phyloP scores from a whole-genome alignment of 2,113 vertebrate genomes.

The Typhlomys cinereus region DNA sequence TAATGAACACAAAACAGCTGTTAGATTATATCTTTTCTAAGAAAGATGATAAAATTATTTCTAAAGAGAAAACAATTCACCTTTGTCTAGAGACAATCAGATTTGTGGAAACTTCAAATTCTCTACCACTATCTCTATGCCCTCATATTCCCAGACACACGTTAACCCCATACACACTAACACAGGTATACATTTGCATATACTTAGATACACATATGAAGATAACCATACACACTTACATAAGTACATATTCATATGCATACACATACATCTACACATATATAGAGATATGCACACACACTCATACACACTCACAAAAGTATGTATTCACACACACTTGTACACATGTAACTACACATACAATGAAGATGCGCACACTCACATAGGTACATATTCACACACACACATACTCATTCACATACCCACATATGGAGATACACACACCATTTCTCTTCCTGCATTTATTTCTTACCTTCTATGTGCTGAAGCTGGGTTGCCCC shows the following conservation, averaged over 20 bases:
- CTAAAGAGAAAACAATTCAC: not conserved
- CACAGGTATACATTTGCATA: not conserved
- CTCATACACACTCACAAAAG: too few species aligned
- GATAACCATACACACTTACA: not conserved
- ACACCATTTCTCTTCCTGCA: not conserved
- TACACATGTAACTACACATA: not conserved
- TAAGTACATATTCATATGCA: not conserved
- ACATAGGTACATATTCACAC: not conserved
- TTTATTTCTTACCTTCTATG: not conserved
- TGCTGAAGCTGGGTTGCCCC: not conserved
- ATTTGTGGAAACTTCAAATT: rapidly evolving
- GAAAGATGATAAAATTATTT: not conserved
- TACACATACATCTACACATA: not conserved
- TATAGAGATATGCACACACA: too few species aligned
- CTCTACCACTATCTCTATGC: not conserved
- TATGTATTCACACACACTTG: too few species aligned
- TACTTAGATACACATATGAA: not conserved
- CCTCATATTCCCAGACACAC: not conserved
- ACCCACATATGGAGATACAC: too few species aligned
- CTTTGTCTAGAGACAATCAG: not conserved
- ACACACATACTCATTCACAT: not conserved
- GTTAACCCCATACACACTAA: not conserved
- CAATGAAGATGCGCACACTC: not conserved
- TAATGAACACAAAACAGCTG: not conserved
- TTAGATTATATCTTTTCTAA: not conserved